Evolutionary conservation across 2,888 invertebrate species (phyloP), one percentile per base, ranked within the genome.

Genomic region (Scotopteryx bipunctaria): DNA sequence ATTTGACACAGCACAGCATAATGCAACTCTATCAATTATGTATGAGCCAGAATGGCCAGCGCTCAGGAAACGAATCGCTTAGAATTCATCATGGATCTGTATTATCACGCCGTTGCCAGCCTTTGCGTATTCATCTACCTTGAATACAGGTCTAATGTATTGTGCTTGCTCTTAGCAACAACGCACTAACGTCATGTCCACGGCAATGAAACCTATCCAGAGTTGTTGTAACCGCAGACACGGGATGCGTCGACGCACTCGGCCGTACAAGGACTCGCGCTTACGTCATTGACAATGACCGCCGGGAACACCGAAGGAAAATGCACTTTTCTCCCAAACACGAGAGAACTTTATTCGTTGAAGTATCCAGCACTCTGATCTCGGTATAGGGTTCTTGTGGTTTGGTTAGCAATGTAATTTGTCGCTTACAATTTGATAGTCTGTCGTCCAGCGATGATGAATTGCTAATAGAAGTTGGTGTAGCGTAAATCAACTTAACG

Each of bases 191-290:
- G 73, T 79, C 76, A 77, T 63, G 59, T 62, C 68, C 64, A 62
- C 66, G 80, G 80, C 88, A 83, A 80, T 86, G 88, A 86, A 88
- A 86, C 73, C 66, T 75, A 82, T 84, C 81, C 81, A 64, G 70
- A 81, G 82, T 81, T 73, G 85, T 80, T 82, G 86, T 85, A 87
- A 85, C 81, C 79, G 71, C 80, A 90, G 76, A 79, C 83, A 69
- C 81, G 78, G 78, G 85, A 82, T 83, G 81, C 78, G 79, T 74
- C 77, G 73, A 66, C 61, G 79, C 86, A 85, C 70, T 86, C 70
- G 73, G 78, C 82, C 86, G 83, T 85, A 76, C 87, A 90, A 90
- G 90, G 90, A 80, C 90, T 80, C 67, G 21, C 56, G 63, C 60
- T 81, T 76, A 81, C 82, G 81, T 84, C 83, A 84, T 67, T 56